These are phyloP conservation scores for Microchirus variegatus DNA, from an alignment of 2,797 vertebrate genomes.

Conservation along the genomic window DNA sequence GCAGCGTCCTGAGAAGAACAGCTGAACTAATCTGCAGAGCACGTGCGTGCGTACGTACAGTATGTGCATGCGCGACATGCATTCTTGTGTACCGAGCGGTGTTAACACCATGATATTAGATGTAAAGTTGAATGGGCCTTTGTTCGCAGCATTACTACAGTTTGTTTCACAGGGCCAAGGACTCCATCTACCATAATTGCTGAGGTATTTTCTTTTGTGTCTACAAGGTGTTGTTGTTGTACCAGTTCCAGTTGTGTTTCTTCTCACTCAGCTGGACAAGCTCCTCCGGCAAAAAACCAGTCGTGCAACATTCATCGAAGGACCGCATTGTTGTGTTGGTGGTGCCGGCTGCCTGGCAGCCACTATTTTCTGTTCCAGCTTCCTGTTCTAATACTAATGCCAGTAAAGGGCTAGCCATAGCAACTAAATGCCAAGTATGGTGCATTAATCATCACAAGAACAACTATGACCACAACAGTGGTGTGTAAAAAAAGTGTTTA, in stretches of 20 bases:
- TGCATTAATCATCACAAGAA: constrained; percentile 16
- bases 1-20: too few species aligned
- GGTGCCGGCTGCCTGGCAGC: constrained; percentile 19
- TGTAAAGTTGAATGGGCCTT: constrained; percentile 32
- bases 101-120: constrained; percentile 23
- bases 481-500: too few species aligned
- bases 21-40: too few species aligned
- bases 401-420: constrained; percentile 5
- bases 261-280: constrained; percentile 32
- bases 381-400: constrained; percentile 20
- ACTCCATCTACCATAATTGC: constrained; percentile 3
- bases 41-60: too few species aligned
- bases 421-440: constrained; percentile 2
- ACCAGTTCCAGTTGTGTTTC: constrained; percentile 17
- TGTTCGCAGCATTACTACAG: constrained; percentile 25
- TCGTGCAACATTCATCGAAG: constrained; percentile 36
- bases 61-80: too few species aligned
- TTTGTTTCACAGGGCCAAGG: constrained; percentile 17
- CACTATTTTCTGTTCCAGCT: constrained; percentile 26
- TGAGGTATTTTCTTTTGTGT: constrained; percentile 30
- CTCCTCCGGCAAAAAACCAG: constrained; percentile 42
- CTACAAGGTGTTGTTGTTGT: constrained; percentile 22
- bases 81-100: constrained; percentile 2
- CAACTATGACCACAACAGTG: not conserved
- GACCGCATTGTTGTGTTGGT: constrained; percentile 21